Evolutionary conservation across 2,113 vertebrate genomes (phyloP), one percentile per base, ranked within the genome.

Genomic region (Spheniscus mendiculus): DNA sequence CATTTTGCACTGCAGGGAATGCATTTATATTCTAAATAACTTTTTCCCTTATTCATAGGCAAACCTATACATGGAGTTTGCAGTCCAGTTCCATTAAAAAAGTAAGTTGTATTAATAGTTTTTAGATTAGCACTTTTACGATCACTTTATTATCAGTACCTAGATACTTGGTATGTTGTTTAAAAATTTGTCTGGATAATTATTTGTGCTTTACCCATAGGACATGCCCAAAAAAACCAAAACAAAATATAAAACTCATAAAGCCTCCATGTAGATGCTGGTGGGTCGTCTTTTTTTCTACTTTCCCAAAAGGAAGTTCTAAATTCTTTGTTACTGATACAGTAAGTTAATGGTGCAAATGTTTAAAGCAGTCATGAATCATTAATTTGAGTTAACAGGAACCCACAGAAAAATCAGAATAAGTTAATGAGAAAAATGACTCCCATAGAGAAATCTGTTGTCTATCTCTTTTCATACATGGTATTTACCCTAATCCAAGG

Each of bases 311-410:
- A 72, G 67, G 40, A 92, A 79, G 40, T 61, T 70, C 27, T 59
- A 58, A 91, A 67, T 80, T 92, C 73, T 50, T 59, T 73, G 27
- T 58, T 90, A 67, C 49, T 69, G 52, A 86, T 92, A 70, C 72
- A 66, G 49, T 71, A 83, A 83, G 29, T 90, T 85, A 91, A 77
- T 34, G 71, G 66, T 83, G 88, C 61, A 80, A 90, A 56, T 29
- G 74, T 83, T 96, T 76, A 87, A 97, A 95, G 76, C 71, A 93
- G 85, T 80, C 45, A 77, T 11, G 11, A 96, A 87, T 87, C 49
- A 58, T 77, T 91, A 72, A 78, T 83, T 66, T 87, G 70, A 72
- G 15, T 72, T 71, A 90, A 85, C 62, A 89, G 65, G 62, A 89
- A 67, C 66, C 20, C 82, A 65, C 49, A 44, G 76, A 90, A 94